Conservation (phyloP, 2,113 vertebrate genomes). For the Ibidorhyncha struthersii region DNA sequence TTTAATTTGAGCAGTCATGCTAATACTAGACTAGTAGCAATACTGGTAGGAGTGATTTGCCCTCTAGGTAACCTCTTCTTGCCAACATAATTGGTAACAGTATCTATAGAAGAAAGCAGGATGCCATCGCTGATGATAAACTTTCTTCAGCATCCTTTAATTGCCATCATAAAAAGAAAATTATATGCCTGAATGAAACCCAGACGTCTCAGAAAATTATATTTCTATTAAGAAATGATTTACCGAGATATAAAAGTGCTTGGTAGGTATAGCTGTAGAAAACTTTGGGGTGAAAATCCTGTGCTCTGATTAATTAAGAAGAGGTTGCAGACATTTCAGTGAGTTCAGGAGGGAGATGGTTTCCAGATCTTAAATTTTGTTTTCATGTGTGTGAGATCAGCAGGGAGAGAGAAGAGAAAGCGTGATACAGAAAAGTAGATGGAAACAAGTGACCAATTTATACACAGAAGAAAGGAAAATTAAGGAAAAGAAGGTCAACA, state of each 20-base stretch:
- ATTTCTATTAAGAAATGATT: not conserved
- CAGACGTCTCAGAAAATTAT: not conserved
- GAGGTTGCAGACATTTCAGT: not conserved
- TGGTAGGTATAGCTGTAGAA: not conserved
- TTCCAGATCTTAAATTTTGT: not conserved
- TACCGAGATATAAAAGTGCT: not conserved
- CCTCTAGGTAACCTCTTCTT: not conserved
- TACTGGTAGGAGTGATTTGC: not conserved
- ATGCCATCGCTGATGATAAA: not conserved
- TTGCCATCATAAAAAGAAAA: constrained; percentile 4
- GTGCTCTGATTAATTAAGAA: not conserved
- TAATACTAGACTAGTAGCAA: not conserved
- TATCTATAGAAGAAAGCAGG: not conserved
- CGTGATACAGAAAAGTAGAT: not conserved
- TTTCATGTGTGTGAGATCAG: not conserved
- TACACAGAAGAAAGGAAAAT: not conserved
- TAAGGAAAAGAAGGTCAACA: not conserved
- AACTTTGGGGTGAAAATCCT: not conserved
- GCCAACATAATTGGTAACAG: not conserved
- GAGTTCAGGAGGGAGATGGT: not conserved
- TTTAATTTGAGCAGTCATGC: not conserved
- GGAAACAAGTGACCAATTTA: not conserved
- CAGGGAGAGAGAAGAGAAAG: not conserved
- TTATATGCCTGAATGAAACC: not conserved
- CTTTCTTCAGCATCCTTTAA: not conserved